Evolutionary conservation across 2,888 invertebrate species (phyloP).

Genomic region (Harpagoxenus sublaevis): DNA sequence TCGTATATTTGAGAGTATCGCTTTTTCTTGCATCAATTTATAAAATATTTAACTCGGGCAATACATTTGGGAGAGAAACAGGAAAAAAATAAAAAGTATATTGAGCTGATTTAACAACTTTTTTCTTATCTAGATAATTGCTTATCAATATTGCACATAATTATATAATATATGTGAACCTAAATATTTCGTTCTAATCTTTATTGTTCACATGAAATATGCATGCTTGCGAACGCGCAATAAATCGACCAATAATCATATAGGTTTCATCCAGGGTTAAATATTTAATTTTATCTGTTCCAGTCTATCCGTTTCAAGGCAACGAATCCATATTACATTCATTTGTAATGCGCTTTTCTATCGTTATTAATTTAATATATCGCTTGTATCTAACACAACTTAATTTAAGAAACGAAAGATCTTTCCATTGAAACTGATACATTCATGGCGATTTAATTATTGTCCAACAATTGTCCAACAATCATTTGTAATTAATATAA

Average conservation of each 20-base stretch:
- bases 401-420: too few relatives aligned
- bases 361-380: too few relatives aligned
- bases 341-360: background rate
- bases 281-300: background rate
- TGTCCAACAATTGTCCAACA: too few relatives aligned
- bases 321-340: background rate
- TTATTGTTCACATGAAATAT: background rate
- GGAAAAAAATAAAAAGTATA: background rate
- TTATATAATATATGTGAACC: background rate
- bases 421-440: too few relatives aligned
- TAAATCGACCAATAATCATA: constrained; percentile 1
- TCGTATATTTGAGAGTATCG: background rate
- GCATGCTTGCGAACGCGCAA: background rate
- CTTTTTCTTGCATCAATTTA: background rate
- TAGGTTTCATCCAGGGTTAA: background rate
- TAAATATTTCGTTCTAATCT: background rate
- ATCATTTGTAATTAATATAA: too few relatives aligned
- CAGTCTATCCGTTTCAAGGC: background rate
- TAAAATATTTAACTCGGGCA: background rate
- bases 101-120: background rate
- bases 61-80: background rate
- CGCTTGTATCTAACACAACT: too few relatives aligned
- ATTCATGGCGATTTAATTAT: too few relatives aligned
- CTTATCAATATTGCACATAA: background rate
- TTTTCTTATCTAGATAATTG: background rate